Evolutionary conservation across 2,797 vertebrate genomes (phyloP).

Genomic region (Sebastes itinus): DNA sequence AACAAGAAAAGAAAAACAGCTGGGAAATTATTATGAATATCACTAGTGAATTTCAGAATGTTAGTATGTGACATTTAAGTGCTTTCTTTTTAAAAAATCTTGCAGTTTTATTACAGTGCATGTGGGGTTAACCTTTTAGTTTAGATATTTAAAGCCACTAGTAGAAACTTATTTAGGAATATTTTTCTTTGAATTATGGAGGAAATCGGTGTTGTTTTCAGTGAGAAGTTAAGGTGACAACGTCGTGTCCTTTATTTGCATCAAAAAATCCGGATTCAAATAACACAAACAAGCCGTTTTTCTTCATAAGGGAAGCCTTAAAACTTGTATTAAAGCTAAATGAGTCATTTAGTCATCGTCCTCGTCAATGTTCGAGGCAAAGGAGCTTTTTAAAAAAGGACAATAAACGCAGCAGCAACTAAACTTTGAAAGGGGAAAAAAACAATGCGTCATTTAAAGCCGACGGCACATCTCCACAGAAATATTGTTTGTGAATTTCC

Average conservation of each 20-base stretch:
- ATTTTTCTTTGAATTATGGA: neutral
- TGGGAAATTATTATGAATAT: neutral
- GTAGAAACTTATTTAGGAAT: neutral
- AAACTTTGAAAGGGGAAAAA: slow-evolving; percentile 37
- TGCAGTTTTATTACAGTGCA: neutral
- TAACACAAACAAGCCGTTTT: neutral
- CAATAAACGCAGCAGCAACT: slow-evolving; percentile 38
- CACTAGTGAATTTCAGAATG: neutral
- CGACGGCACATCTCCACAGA: neutral
- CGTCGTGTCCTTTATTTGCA: neutral
- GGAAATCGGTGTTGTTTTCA: neutral
- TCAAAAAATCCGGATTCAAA: neutral
- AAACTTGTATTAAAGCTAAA: neutral
- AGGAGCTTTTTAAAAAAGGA: neutral
- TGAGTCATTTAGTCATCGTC: neutral
- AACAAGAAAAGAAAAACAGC: neutral
- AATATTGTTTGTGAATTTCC: neutral
- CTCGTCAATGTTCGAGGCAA: neutral
- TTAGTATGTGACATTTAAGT: neutral
- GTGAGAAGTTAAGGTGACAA: slow-evolving; percentile 8
- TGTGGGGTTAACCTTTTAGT: neutral
- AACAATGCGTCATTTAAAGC: slow-evolving; percentile 30
- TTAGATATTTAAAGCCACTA: neutral
- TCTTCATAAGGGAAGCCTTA: neutral
- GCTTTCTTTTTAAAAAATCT: neutral